Evolutionary conservation across 2,888 invertebrate genomes (phyloP), one percentile per base, ranked within the genome.

Genomic region (Prosopocoilus inquinatus): DNA sequence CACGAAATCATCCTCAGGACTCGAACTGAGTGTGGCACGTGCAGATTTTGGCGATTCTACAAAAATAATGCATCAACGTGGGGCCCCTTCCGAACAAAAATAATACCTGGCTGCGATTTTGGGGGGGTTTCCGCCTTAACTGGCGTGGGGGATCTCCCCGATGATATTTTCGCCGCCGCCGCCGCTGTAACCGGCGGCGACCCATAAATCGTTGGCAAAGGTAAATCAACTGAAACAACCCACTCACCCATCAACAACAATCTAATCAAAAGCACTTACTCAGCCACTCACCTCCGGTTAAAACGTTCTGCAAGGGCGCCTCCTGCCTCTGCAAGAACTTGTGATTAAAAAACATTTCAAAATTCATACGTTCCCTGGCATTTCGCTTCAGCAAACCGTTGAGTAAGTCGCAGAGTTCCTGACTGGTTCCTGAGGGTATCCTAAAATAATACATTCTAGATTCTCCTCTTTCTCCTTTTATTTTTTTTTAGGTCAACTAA

Each of bases 311-410:
- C 4, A 52, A 48, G 15, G 68, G 81, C 65, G 75, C 80, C 75
- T 74, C 84, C 68, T 73, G 84, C 75, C 89, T 84, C 74, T 89
- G 88, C 63, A 92, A 80, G 80, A 98, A 99, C 46, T 90, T 86
- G 79, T 99, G 98, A 74, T 85, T 88, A 82, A 98, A 98, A 81
- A 99, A 98, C 60, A 88, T 88, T 71, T 96, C 94, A 78, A 98
- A 99, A 59, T 94, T 90, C 84, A 99, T 94, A 64, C 99, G 84
- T 75, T 99, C 97, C 72, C 89, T 88, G 46, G 98, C 90, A 79
- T 94, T 96, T 62, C 97, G 85, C 66, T 94, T 90, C 67, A 99
- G 80, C 58, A 99, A 82, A 44, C 92, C 89, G 72, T 88, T 83
- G 60, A 99, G 81, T 62, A 99, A 83, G 77, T 93, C 91, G 67